These are phyloP conservation scores for Chymomyza fuscimana DNA, from an alignment of 2,888 invertebrate species.

Conservation along the genomic window DNA sequence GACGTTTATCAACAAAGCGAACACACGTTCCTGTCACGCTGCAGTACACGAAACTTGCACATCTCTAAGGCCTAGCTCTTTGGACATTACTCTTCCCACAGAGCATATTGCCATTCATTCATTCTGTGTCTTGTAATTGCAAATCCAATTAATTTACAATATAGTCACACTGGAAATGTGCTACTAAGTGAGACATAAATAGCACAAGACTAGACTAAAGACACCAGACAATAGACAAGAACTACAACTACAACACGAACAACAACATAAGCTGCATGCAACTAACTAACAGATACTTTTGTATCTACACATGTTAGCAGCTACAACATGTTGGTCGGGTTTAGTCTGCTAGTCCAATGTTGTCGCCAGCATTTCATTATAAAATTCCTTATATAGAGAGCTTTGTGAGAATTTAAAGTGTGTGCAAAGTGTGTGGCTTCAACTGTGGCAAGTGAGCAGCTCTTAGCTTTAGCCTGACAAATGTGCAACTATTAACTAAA, in stretches of 20 bases:
- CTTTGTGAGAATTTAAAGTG: constrained; percentile 27
- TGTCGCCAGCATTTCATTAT: constrained; percentile 14
- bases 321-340: constrained; percentile 7
- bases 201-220: constrained; percentile 52
- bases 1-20: no score
- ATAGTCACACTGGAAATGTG: constrained; percentile 67
- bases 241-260: neutral
- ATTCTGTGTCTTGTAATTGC: constrained; percentile 64
- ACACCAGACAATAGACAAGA: constrained; percentile 18
- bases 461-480: constrained; percentile 55
- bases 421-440: constrained; percentile 25
- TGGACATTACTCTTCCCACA: neutral
- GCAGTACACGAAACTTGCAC: constrained; percentile 10
- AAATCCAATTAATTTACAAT: constrained; percentile 75
- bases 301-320: constrained; percentile 7
- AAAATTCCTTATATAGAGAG: constrained; percentile 16
- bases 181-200: constrained; percentile 71
- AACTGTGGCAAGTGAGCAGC: constrained; percentile 6
- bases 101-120: constrained; percentile 1
- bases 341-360: neutral
- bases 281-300: constrained; percentile 28
- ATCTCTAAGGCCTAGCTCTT: neutral
- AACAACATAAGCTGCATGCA: neutral
- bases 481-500: constrained; percentile 66
- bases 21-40: neutral